These are phyloP conservation scores for Drosophila pachea DNA, from an alignment of 1,140 invertebrate genomes.

Conservation along the genomic window DNA sequence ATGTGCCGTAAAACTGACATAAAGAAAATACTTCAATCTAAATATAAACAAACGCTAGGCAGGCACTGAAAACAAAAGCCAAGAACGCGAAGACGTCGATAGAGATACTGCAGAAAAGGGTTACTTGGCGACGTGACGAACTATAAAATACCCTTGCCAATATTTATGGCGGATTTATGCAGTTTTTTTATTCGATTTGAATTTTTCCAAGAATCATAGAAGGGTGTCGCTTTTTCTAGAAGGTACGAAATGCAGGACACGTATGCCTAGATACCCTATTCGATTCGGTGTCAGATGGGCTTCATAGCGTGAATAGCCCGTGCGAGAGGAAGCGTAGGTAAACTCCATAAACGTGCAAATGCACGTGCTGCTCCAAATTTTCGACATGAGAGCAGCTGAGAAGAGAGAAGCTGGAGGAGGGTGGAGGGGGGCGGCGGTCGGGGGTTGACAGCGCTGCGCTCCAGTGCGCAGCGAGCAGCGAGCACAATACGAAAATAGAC, in stretches of 20 bases:
- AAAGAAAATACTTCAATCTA: conserved; percentile 72
- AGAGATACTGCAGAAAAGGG: not conserved
- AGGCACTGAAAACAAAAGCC: conserved; percentile 36
- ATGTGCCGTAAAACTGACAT: conserved; percentile 48
- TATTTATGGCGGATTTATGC: conserved; percentile 4
- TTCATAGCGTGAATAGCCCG: too few species aligned
- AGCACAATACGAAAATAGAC: conserved; percentile 66
- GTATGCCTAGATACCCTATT: too few species aligned
- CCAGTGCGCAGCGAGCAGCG: conserved; percentile 55
- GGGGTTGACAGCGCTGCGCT: conserved; percentile 47
- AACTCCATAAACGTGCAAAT: conserved; percentile 65
- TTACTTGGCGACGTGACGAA: not conserved
- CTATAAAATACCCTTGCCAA: conserved; percentile 1
- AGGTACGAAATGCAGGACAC: not conserved
- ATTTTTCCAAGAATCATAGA: too few species aligned
- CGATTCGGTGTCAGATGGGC: too few species aligned
- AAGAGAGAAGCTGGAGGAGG: conserved; percentile 1
- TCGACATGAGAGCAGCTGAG: conserved; percentile 28
- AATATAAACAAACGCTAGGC: conserved; percentile 65
- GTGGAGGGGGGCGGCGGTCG: conserved; percentile 16
- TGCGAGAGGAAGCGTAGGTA: not conserved
- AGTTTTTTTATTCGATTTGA: not conserved
- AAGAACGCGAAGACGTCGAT: not conserved
- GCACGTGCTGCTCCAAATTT: conserved; percentile 75
- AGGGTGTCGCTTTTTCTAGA: too few species aligned